Evolutionary conservation across 2,113 vertebrate species (phyloP).

Genomic region (Neogale vison): DNA sequence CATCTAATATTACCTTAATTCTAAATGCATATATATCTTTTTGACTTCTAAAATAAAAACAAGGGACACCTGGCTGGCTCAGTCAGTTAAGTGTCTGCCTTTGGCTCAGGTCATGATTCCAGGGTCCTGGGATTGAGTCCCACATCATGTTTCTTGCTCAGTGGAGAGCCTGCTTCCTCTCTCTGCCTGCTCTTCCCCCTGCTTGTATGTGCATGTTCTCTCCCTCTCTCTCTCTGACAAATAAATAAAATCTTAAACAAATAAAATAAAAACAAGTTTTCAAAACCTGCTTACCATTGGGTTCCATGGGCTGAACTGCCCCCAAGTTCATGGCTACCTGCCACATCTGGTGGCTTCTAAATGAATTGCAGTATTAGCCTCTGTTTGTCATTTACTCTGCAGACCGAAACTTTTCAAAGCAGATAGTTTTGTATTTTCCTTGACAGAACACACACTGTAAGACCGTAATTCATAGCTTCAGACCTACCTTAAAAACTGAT

Average conservation of each 20-base stretch:
- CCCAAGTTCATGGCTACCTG: background rate
- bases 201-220: background rate
- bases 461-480: background rate
- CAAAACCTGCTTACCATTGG: background rate
- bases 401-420: conserved; percentile 58
- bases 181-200: background rate
- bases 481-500: conserved; percentile 43
- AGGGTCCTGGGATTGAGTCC: no score
- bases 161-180: background rate
- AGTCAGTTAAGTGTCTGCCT: background rate
- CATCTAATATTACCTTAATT: background rate
- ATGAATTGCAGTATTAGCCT: background rate
- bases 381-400: conserved; percentile 47
- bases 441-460: background rate
- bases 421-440: conserved; percentile 51
- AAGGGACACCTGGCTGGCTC: background rate
- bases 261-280: conserved; percentile 3
- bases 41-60: background rate
- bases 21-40: background rate
- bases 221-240: no score
- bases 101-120: background rate
- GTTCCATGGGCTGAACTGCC: background rate
- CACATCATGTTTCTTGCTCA: background rate
- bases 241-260: background rate
- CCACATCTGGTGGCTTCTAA: conserved; percentile 12